These are phyloP conservation scores for Magallana gigas DNA, from an alignment of 1,140 invertebrate species.

Conservation along the genomic window DNA sequence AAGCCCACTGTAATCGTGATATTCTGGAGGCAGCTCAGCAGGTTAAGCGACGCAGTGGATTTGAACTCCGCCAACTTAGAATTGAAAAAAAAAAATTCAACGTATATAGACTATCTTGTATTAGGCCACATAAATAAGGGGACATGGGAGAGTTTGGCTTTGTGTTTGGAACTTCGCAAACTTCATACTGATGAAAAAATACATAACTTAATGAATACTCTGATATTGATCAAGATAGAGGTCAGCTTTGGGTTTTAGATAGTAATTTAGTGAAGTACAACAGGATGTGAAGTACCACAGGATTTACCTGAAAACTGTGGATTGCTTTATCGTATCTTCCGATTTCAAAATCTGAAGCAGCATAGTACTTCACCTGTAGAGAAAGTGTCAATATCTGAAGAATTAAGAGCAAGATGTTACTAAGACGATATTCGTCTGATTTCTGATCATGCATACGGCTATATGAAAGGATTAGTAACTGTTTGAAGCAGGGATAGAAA, in stretches of 20 bases:
- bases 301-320: conserved; percentile 87
- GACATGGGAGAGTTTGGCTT: too few species aligned
- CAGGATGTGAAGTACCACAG: neutral
- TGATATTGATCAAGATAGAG: too few species aligned
- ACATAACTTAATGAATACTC: too few species aligned
- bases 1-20: conserved; percentile 91
- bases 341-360: conserved; percentile 93
- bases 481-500: too few species aligned
- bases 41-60: conserved; percentile 89
- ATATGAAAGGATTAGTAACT: too few species aligned
- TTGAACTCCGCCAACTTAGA: conserved; percentile 88
- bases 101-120: too few species aligned
- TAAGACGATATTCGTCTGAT: neutral
- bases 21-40: conserved; percentile 94
- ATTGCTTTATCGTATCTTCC: conserved; percentile 89
- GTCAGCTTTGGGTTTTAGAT: too few species aligned
- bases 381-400: neutral
- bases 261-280: neutral
- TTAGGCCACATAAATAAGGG: too few species aligned
- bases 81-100: conserved; percentile 78
- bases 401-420: neutral
- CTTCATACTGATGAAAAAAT: too few species aligned
- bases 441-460: too few species aligned
- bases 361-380: conserved; percentile 91
- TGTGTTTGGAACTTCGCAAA: too few species aligned